These are phyloP conservation scores for Phyllostomus discolor DNA, from an alignment of 2,113 vertebrate species.

Conservation along the genomic window DNA sequence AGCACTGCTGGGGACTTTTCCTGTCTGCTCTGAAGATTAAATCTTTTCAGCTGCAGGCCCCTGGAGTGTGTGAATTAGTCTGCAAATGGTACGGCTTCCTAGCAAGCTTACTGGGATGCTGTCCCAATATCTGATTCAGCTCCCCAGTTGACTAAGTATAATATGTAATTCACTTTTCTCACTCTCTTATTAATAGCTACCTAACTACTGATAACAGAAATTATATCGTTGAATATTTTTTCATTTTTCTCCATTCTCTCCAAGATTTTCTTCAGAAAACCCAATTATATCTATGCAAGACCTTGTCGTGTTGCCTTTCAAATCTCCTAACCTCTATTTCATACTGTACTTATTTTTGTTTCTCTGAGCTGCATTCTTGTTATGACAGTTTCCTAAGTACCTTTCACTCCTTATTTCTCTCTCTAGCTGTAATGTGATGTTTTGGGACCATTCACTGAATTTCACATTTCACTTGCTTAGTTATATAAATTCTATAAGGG, in stretches of 20 bases:
- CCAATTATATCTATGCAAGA: too few relatives aligned
- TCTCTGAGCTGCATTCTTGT: background rate
- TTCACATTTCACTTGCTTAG: background rate
- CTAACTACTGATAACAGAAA: too few relatives aligned
- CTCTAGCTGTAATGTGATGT: background rate
- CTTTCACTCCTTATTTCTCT: background rate
- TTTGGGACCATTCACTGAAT: background rate
- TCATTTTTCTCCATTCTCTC: background rate
- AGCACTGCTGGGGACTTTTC: too few relatives aligned
- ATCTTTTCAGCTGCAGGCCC: too few relatives aligned
- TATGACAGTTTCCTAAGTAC: background rate
- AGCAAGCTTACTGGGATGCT: too few relatives aligned
- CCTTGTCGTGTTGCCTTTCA: background rate
- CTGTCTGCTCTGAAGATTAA: too few relatives aligned
- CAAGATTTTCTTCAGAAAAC: background rate
- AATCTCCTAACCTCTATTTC: background rate
- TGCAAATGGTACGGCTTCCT: too few relatives aligned
- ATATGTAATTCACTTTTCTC: too few relatives aligned
- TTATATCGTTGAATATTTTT: background rate
- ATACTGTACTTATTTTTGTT: background rate
- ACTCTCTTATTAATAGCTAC: too few relatives aligned
- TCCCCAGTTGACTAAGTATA: too few relatives aligned
- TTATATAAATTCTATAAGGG: background rate
- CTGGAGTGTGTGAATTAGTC: too few relatives aligned
- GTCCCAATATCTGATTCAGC: too few relatives aligned